Conservation (phyloP, 1,140 invertebrate species). For the roundworm (Caenorhabditis elegans) region DNA sequence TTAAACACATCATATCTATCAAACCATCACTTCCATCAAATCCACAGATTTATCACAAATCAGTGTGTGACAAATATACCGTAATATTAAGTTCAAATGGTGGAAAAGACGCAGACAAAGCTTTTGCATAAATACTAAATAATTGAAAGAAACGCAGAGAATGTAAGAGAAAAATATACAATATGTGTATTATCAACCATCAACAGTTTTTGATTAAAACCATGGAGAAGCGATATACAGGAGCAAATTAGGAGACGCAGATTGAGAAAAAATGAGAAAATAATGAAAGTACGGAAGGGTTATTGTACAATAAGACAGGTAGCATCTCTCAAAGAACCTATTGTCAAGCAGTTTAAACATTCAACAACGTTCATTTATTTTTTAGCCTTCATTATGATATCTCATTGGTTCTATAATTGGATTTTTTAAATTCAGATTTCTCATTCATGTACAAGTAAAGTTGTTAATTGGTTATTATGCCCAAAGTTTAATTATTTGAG, state of each 20-base stretch:
- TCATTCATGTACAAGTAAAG: too few relatives aligned
- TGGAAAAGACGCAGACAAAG: not conserved
- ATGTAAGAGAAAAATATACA: not conserved
- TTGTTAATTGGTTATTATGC: too few relatives aligned
- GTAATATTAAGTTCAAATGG: not conserved
- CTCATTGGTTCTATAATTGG: too few relatives aligned
- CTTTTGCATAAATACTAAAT: not conserved
- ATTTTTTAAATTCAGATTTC: too few relatives aligned
- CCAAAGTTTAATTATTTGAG: too few relatives aligned
- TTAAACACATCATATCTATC: too few relatives aligned
- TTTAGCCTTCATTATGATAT: too few relatives aligned
- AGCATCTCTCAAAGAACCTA: not conserved
- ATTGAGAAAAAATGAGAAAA: constrained; percentile 1
- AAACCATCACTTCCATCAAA: not conserved
- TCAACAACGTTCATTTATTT: too few relatives aligned
- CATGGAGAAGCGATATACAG: not conserved
- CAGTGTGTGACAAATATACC: not conserved
- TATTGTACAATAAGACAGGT: constrained; percentile 2
- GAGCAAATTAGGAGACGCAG: not conserved
- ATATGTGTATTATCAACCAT: constrained; percentile 20
- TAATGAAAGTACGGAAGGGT: not conserved
- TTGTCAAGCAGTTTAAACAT: too few relatives aligned
- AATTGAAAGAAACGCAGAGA: not conserved
- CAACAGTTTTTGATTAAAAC: constrained; percentile 24
- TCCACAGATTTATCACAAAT: not conserved